Evolutionary conservation across 2,797 vertebrate genomes (phyloP).

Genomic region (Threskiornis aethiopicus): DNA sequence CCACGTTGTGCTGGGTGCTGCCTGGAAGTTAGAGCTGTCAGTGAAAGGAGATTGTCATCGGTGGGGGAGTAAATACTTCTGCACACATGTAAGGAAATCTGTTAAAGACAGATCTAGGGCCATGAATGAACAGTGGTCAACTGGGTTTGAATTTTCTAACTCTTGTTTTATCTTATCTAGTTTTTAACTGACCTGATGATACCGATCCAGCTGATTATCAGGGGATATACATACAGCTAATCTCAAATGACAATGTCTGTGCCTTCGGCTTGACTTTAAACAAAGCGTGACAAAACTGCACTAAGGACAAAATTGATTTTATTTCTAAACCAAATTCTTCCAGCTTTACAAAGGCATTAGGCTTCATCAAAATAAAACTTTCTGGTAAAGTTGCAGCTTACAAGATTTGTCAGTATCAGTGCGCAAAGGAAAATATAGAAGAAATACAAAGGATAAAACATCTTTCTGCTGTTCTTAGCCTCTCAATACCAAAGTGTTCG

Average conservation of each 20-base stretch:
- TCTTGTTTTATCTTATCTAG: background rate
- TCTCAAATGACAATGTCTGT: too few species aligned
- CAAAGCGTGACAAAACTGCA: background rate
- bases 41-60: background rate
- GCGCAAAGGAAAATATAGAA: background rate
- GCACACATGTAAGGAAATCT: background rate
- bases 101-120: background rate
- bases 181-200: background rate
- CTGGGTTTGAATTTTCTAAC: background rate
- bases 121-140: background rate
- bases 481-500: background rate
- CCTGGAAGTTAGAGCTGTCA: background rate
- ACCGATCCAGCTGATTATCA: background rate
- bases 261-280: background rate
- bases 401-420: background rate
- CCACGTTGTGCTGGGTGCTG: fast-evolving
- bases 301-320: background rate
- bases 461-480: background rate
- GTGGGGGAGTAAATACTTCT: background rate
- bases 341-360: background rate
- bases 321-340: background rate
- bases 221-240: background rate
- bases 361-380: background rate
- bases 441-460: background rate
- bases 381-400: background rate